Conservation (phyloP, 1,140 invertebrate genomes). For the Lepidotrigona ventralis region DNA sequence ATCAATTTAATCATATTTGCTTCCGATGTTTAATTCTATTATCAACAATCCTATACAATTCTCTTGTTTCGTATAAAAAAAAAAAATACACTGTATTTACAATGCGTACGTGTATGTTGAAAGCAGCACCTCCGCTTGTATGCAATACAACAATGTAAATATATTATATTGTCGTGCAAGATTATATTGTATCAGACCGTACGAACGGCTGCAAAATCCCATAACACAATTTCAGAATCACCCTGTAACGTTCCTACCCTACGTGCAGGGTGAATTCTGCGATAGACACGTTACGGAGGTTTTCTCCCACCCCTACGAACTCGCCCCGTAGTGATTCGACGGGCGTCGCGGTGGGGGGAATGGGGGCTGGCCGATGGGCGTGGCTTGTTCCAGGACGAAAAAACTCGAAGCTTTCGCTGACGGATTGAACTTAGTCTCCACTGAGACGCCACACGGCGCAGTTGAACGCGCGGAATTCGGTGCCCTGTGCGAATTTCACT, state of each 20-base stretch:
- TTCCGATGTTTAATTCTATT: too few species aligned
- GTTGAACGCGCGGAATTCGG: slow-evolving; percentile 10
- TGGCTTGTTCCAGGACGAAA: slow-evolving; percentile 36
- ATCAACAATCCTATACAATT: too few species aligned
- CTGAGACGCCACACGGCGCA: slow-evolving; percentile 58
- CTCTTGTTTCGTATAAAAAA: too few species aligned
- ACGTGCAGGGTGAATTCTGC: neutral
- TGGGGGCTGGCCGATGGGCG: slow-evolving; percentile 57
- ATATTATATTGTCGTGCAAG: neutral
- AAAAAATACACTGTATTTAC: too few species aligned
- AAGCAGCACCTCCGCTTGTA: too few species aligned
- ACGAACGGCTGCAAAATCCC: neutral
- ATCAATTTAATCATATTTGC: too few species aligned
- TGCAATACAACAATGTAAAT: neutral
- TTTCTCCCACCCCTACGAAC: neutral
- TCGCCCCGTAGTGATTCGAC: slow-evolving; percentile 5
- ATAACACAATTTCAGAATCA: slow-evolving; percentile 23
- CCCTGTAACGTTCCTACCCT: neutral
- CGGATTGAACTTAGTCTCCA: slow-evolving; percentile 63
- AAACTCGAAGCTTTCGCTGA: slow-evolving; percentile 14
- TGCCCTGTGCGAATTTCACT: neutral
- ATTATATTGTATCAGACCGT: neutral
- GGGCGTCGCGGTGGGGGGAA: slow-evolving; percentile 16
- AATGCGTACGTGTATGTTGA: too few species aligned
- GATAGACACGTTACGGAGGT: neutral